Percentiles rank a stretch among this genome's conserved stretches.
These are phyloP conservation scores for Bombylius discolor DNA, from an alignment of 2,888 invertebrate genomes.

Conservation along the genomic window DNA sequence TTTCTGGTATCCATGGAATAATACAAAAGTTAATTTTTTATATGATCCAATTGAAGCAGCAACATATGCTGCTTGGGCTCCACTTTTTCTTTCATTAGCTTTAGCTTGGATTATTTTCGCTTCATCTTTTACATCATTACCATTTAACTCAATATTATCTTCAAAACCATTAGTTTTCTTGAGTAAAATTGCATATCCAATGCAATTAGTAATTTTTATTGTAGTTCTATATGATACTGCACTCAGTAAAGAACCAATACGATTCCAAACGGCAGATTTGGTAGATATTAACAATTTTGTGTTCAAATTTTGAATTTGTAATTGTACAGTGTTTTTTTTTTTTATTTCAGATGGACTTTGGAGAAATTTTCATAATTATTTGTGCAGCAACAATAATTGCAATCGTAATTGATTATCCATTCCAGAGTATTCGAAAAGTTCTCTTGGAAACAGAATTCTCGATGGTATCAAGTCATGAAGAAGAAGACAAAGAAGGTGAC, in stretches of 20 bases:
- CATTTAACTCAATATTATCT: constrained; percentile 27
- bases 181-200: constrained; percentile 52
- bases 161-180: constrained; percentile 45
- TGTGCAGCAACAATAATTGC: constrained; percentile 43
- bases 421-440: constrained; percentile 39
- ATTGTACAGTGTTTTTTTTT: not conserved
- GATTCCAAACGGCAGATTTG: constrained; percentile 44
- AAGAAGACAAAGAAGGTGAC: constrained; percentile 11
- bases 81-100: constrained; percentile 46
- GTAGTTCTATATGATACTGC: constrained; percentile 53
- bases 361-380: constrained; percentile 43
- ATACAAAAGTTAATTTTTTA: constrained; percentile 45
- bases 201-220: constrained; percentile 52
- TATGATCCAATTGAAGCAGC: constrained; percentile 49
- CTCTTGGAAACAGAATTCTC: constrained; percentile 30
- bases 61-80: constrained; percentile 50
- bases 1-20: constrained; percentile 46
- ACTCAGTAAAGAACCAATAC: constrained; percentile 44
- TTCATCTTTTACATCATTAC: not conserved
- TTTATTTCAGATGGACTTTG: constrained; percentile 41
- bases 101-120: constrained; percentile 50
- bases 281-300: constrained; percentile 28
- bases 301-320: too few relatives aligned
- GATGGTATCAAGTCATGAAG: constrained; percentile 7
- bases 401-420: constrained; percentile 51